A percentile compares a stretch with the other conserved stretches of the same genome.
Evolutionary conservation across 2,113 vertebrate genomes (phyloP).

Genomic region (Coracopsis vasa): DNA sequence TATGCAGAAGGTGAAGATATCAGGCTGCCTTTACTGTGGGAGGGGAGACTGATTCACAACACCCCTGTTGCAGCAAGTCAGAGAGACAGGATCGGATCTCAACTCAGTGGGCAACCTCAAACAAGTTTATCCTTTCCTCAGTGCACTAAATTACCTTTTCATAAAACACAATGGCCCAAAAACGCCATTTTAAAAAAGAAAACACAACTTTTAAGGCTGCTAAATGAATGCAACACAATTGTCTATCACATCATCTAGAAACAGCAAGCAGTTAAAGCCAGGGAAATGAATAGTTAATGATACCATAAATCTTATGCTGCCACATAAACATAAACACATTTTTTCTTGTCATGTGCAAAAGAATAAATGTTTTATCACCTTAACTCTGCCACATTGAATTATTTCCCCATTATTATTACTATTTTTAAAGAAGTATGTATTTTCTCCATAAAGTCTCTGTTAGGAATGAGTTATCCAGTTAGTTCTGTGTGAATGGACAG

Average conservation of each 20-base stretch:
- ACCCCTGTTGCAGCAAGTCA: too few species aligned
- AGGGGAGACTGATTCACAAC: rapidly evolving
- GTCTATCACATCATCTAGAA: neutral
- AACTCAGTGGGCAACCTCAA: neutral
- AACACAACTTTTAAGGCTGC: neutral
- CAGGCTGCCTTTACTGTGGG: neutral
- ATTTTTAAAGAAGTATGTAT: neutral
- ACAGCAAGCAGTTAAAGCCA: neutral
- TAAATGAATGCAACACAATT: neutral
- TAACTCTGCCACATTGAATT: neutral
- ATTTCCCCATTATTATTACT: neutral
- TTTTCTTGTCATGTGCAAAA: neutral
- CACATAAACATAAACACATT: constrained; percentile 22
- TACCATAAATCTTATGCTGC: neutral
- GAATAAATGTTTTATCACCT: constrained; percentile 7
- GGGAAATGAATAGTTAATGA: constrained; percentile 41
- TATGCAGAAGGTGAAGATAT: neutral
- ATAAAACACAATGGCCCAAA: neutral
- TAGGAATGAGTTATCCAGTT: neutral
- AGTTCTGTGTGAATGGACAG: neutral
- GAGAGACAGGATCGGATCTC: neutral
- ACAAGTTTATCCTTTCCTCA: neutral
- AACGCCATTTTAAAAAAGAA: neutral
- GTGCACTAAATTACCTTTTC: neutral
- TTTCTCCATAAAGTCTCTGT: neutral